phyloP scores from a whole-genome alignment of 2,113 vertebrate species.

The Clarias magur region DNA sequence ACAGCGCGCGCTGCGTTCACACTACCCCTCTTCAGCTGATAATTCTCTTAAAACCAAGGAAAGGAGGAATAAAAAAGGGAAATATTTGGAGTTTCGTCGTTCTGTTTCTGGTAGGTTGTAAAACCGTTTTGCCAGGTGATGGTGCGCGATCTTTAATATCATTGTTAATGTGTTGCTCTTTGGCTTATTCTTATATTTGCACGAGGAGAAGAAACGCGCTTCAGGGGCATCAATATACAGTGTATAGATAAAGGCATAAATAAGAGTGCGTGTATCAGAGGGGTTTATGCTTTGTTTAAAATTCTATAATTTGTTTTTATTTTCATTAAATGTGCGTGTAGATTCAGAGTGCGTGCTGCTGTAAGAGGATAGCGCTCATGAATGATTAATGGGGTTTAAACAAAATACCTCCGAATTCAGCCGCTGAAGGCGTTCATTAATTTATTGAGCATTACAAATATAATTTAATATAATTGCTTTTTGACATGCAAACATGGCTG shows the following conservation, averaged over 20 bases:
- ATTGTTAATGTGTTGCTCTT: neutral
- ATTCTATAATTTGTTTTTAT: neutral
- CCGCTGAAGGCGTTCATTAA: neutral
- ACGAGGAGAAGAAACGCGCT: neutral
- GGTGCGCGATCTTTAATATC: neutral
- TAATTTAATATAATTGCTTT: neutral
- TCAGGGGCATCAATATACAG: neutral
- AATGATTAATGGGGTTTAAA: conserved; percentile 26
- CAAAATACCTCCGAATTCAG: neutral
- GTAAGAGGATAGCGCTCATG: conserved; percentile 23
- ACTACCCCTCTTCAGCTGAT: neutral
- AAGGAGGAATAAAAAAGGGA: neutral
- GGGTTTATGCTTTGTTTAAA: neutral
- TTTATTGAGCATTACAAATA: neutral
- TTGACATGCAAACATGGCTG: neutral
- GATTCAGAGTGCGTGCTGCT: conserved; percentile 9
- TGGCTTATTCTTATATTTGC: neutral
- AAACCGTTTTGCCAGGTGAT: neutral
- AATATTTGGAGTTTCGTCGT: conserved; percentile 15
- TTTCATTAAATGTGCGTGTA: neutral
- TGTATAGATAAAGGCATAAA: too few relatives aligned
- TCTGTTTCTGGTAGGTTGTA: conserved; percentile 43
- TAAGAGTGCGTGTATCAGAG: neutral
- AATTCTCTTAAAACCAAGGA: neutral
- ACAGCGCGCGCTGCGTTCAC: neutral